Percentiles rank a stretch among this genome's conserved stretches.
These are phyloP conservation scores for Drosophila colorata DNA, from an alignment of 2,888 invertebrate genomes.

Conservation along the genomic window DNA sequence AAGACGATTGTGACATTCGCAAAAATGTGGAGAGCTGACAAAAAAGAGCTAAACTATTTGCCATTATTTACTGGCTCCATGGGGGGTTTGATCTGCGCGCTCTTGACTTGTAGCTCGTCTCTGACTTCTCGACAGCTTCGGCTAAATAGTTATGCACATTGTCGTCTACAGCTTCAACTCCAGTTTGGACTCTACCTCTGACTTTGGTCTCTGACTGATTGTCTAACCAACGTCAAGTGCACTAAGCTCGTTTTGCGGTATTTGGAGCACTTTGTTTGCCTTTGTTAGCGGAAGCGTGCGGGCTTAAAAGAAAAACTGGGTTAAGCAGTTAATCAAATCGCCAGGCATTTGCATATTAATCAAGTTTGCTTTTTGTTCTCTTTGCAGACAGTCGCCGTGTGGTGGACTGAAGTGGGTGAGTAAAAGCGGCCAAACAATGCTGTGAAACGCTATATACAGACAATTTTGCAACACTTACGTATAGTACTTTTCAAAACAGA, in stretches of 20 bases:
- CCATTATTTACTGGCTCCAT: slow-evolving; percentile 6
- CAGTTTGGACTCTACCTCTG: not conserved
- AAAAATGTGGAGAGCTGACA: slow-evolving; percentile 8
- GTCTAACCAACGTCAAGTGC: slow-evolving; percentile 62
- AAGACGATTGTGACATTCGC: slow-evolving; percentile 37
- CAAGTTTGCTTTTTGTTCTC: slow-evolving; percentile 58
- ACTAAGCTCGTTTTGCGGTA: slow-evolving; percentile 52
- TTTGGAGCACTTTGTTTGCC: slow-evolving; percentile 27
- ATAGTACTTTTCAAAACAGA: slow-evolving; percentile 24
- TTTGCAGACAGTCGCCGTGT: slow-evolving; percentile 50
- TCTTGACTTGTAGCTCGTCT: slow-evolving; percentile 35
- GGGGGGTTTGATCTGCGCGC: slow-evolving; percentile 10
- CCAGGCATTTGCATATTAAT: slow-evolving; percentile 74
- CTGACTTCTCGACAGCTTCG: slow-evolving; percentile 28
- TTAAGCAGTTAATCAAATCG: slow-evolving; percentile 72
- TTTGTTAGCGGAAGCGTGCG: slow-evolving; percentile 65
- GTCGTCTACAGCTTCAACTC: slow-evolving; percentile 1
- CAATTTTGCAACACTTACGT: slow-evolving; percentile 47
- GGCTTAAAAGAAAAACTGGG: slow-evolving; percentile 51
- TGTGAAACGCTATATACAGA: slow-evolving; percentile 42
- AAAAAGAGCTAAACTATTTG: slow-evolving; percentile 5
- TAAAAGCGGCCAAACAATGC: slow-evolving; percentile 44
- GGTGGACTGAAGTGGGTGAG: slow-evolving; percentile 43
- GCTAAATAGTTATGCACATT: slow-evolving; percentile 21
- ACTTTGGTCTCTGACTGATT: slow-evolving; percentile 4